Evolutionary conservation across 2,797 vertebrate genomes (phyloP).

Genomic region (Basileuterus tristriatus): DNA sequence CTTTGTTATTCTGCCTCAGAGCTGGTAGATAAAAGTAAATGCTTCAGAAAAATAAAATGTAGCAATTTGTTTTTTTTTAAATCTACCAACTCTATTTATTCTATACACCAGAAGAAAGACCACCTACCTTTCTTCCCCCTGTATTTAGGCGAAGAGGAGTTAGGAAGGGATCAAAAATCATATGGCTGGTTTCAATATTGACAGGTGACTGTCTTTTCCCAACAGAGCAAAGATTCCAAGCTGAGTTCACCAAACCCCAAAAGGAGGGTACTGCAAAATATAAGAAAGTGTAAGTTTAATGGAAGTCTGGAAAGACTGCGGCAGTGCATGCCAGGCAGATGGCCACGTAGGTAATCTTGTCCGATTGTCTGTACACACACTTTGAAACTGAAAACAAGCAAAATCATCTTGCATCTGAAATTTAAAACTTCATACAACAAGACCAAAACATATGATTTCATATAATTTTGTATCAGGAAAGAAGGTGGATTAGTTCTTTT

Average conservation of each 20-base stretch:
- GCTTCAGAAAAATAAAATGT: not conserved
- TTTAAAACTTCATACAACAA: not conserved
- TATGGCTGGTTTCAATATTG: conserved; percentile 99
- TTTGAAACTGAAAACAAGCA: not conserved
- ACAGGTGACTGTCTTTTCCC: conserved; percentile 97
- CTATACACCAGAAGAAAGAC: not conserved
- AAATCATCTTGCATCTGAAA: not conserved
- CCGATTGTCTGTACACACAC: not conserved
- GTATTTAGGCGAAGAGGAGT: conserved; percentile 95
- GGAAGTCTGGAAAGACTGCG: not conserved
- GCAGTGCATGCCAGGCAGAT: not conserved
- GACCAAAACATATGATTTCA: not conserved
- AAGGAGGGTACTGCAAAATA: conserved; percentile 91
- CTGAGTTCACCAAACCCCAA: conserved; percentile 99
- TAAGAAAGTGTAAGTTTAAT: not conserved
- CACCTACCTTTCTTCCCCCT: conserved; percentile 92
- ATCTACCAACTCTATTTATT: not conserved
- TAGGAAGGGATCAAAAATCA: conserved; percentile 99
- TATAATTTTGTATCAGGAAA: not conserved
- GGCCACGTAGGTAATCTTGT: not conserved
- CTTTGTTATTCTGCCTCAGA: not conserved
- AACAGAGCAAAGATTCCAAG: conserved; percentile 98
- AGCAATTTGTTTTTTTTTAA: not conserved
- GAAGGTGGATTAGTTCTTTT: not conserved
- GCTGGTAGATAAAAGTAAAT: not conserved